Evolutionary conservation across 2,888 invertebrate species (phyloP).

Genomic region (Acanthopleura granulata): DNA sequence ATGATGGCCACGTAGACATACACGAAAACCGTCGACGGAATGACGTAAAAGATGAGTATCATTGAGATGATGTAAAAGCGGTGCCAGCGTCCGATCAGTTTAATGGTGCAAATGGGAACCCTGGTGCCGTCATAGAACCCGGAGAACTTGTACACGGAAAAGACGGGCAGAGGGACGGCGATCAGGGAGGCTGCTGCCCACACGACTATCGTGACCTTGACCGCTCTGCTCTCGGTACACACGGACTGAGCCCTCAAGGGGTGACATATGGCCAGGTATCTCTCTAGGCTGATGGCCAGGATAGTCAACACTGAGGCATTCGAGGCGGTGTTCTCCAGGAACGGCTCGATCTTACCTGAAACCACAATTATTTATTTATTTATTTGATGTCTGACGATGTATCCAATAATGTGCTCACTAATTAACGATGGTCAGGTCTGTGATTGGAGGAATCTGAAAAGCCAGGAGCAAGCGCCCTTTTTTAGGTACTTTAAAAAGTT

Average conservation of each 20-base stretch:
- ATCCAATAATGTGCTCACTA: no score
- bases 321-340: conserved; percentile 1
- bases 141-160: background rate
- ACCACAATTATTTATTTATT: background rate
- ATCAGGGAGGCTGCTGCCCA: background rate
- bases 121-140: background rate
- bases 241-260: conserved; percentile 58
- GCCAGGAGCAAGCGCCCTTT: no score
- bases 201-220: background rate
- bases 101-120: background rate
- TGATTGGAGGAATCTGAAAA: no score
- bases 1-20: background rate
- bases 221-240: conserved; percentile 56
- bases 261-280: conserved; percentile 67
- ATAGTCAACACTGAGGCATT: background rate
- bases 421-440: no score
- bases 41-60: background rate
- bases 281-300: conserved; percentile 35
- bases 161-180: background rate
- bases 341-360: background rate
- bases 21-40: background rate
- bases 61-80: background rate
- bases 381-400: no score
- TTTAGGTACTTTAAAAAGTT: no score
- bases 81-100: background rate